phyloP scores from a whole-genome alignment of 2,113 vertebrate genomes.

The Oryctolagus cuniculus region mOryCun1.1 NC_091451.1:44525501-44526000 shows the following conservation, averaged over 20 bases:
- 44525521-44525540: background rate
- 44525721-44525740: background rate
- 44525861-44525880: background rate
- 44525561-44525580: background rate
- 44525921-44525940: background rate
- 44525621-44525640: background rate
- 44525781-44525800: background rate
- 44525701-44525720: background rate
- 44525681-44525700: background rate
- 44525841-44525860: background rate
- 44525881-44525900: background rate
- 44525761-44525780: background rate
- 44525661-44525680: background rate
- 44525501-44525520: background rate
- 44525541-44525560: background rate
- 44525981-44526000: background rate
- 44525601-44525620: background rate
- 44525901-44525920: background rate
- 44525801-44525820: background rate
- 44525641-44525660: background rate
- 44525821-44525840: rapidly evolving
- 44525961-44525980: background rate
- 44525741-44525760: background rate
- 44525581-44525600: background rate
- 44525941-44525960: background rate